phyloP scores from a whole-genome alignment of 2,888 invertebrate genomes.

The Drosophila anomalipes region DNA sequence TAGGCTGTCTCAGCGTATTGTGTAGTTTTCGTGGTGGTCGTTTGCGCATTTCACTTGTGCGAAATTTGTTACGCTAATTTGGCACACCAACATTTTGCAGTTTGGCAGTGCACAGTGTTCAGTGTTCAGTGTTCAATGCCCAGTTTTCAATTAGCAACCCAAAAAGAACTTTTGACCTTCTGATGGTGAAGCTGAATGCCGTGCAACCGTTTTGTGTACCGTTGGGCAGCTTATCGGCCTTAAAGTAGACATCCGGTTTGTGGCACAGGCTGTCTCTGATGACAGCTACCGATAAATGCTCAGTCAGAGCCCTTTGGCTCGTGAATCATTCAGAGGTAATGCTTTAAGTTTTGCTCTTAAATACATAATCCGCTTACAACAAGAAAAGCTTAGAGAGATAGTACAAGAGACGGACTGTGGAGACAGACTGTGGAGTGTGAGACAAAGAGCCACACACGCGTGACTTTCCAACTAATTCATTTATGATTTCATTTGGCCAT shows the following conservation, averaged over 20 bases:
- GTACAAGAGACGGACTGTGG: neutral
- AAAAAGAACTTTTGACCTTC: slow-evolving; percentile 35
- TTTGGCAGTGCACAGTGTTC: slow-evolving; percentile 14
- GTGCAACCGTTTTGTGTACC: slow-evolving; percentile 14
- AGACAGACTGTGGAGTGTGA: neutral
- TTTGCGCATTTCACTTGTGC: slow-evolving; percentile 44
- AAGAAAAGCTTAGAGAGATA: slow-evolving; percentile 2
- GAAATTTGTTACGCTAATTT: slow-evolving; percentile 51
- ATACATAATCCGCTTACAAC: slow-evolving; percentile 48
- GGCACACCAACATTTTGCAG: slow-evolving; percentile 34
- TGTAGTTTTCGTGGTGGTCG: slow-evolving; percentile 20
- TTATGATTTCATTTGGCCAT: slow-evolving; percentile 65
- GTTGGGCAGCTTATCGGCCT: slow-evolving; percentile 9
- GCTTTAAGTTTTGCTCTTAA: slow-evolving; percentile 28
- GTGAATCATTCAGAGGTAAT: slow-evolving; percentile 35
- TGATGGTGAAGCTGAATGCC: neutral
- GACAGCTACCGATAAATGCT: slow-evolving; percentile 52
- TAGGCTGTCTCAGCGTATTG: slow-evolving; percentile 21
- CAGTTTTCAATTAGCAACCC: slow-evolving; percentile 59
- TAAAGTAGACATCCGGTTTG: slow-evolving; percentile 47
- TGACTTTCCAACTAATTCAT: slow-evolving; percentile 67
- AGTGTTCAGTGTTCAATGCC: slow-evolving; percentile 7
- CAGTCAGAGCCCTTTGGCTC: slow-evolving; percentile 18
- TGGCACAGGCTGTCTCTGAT: slow-evolving; percentile 20
- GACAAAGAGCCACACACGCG: slow-evolving; percentile 28